phyloP scores from a whole-genome alignment of 2,113 vertebrate species.

The Bubalus kerabau region DNA sequence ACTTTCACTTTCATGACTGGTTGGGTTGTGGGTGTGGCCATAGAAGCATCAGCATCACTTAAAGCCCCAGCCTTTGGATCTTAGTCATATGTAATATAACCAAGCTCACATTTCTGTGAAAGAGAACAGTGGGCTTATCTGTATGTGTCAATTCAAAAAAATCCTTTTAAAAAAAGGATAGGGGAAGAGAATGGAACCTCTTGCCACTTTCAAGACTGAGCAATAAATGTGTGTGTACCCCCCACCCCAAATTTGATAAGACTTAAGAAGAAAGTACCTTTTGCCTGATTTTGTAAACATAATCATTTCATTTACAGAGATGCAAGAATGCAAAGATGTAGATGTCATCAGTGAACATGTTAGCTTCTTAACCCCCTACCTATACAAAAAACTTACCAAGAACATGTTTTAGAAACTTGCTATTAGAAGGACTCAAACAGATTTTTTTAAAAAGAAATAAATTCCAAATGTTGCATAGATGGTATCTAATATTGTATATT shows the following conservation, averaged over 20 bases:
- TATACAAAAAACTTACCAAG: background rate
- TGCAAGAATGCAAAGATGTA: background rate
- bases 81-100: background rate
- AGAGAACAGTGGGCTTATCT: background rate
- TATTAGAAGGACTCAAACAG: background rate
- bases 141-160: background rate
- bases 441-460: background rate
- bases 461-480: background rate
- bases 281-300: background rate
- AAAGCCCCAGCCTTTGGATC: no score
- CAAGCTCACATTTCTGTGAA: background rate
- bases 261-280: background rate
- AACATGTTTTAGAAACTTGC: background rate
- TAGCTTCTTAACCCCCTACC: background rate
- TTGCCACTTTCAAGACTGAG: background rate
- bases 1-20: background rate
- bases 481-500: background rate
- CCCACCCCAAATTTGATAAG: background rate
- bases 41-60: background rate
- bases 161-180: background rate
- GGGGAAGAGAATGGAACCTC: background rate
- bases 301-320: background rate
- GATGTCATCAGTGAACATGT: background rate
- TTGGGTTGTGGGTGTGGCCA: background rate
- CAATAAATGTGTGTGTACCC: background rate